Percentiles rank a stretch among this genome's conserved stretches.
phyloP scores from a whole-genome alignment of 2,113 vertebrate genomes.

The Pantherophis guttatus region DNA sequence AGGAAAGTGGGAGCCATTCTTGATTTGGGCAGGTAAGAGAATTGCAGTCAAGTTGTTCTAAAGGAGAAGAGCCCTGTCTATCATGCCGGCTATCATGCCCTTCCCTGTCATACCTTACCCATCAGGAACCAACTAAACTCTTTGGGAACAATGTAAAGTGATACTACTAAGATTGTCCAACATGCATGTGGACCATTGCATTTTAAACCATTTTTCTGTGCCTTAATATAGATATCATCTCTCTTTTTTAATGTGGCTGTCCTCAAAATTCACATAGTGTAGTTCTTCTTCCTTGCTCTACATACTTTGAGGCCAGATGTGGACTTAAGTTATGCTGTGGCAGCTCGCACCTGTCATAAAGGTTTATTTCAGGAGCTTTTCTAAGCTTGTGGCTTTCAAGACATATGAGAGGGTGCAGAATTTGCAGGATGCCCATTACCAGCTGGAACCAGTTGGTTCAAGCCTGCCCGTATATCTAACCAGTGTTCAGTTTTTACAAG shows the following conservation, averaged over 20 bases:
- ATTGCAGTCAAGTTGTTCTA: not conserved
- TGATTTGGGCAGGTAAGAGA: not conserved
- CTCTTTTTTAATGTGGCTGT: not conserved
- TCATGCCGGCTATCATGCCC: not conserved
- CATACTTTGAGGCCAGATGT: not conserved
- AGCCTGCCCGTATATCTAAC: not conserved
- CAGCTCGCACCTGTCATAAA: not conserved
- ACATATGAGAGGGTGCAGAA: not conserved
- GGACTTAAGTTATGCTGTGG: not conserved
- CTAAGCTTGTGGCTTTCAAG: not conserved
- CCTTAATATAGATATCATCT: not conserved
- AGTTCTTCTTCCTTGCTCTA: not conserved
- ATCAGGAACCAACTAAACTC: not conserved
- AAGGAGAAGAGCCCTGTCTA: not conserved
- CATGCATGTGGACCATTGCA: not conserved
- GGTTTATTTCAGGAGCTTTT: not conserved
- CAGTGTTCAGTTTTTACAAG: not conserved
- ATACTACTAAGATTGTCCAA: not conserved
- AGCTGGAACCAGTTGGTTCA: not conserved
- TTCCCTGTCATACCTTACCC: not conserved
- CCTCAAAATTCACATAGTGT: not conserved
- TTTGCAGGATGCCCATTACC: not conserved
- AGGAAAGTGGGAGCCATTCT: not conserved
- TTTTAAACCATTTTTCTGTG: not conserved
- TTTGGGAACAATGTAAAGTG: not conserved